A percentile compares a stretch with the other conserved stretches of the same genome.
Conservation (phyloP, 2,888 invertebrate species). For the Chouioia cunea region DNA sequence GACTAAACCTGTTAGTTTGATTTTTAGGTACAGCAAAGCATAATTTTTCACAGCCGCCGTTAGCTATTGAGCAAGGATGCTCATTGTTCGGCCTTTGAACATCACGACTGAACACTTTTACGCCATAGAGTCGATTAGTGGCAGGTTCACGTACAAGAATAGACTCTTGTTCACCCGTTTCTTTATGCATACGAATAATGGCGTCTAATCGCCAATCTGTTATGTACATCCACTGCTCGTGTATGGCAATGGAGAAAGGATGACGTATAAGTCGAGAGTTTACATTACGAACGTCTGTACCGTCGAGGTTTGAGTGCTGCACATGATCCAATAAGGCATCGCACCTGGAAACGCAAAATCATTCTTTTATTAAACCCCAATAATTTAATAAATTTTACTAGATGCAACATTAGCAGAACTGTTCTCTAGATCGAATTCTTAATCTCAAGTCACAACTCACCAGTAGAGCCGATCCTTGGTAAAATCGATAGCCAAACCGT, state of each 20-base stretch:
- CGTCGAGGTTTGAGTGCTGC: slow-evolving; percentile 92
- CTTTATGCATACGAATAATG: slow-evolving; percentile 89
- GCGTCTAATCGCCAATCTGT: slow-evolving; percentile 98
- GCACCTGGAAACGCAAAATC: slow-evolving; percentile 69
- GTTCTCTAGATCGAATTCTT: not conserved
- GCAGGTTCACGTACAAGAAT: slow-evolving; percentile 90
- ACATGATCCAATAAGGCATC: slow-evolving; percentile 96
- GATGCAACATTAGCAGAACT: not conserved
- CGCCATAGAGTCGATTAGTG: slow-evolving; percentile 90
- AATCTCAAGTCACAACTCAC: slow-evolving; percentile 61
- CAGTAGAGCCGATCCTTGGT: slow-evolving; percentile 90
- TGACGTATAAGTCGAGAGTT: slow-evolving; percentile 87
- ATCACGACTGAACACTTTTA: slow-evolving; percentile 85
- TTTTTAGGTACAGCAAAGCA: slow-evolving; percentile 91
- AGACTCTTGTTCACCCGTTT: slow-evolving; percentile 88
- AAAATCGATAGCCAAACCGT: slow-evolving; percentile 95
- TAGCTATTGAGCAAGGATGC: slow-evolving; percentile 87
- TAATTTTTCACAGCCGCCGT: slow-evolving; percentile 93
- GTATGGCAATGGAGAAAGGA: slow-evolving; percentile 93
- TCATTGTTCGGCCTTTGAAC: slow-evolving; percentile 78
- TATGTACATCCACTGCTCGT: slow-evolving; percentile 93
- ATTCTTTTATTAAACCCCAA: no score
- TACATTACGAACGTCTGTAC: slow-evolving; percentile 90
- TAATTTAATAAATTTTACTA: not conserved
- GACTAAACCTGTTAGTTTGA: slow-evolving; percentile 56